Evolutionary conservation across 1,140 invertebrate genomes (phyloP), one percentile per base, ranked within the genome.

Genomic region (Papilio polyxenes): DNA sequence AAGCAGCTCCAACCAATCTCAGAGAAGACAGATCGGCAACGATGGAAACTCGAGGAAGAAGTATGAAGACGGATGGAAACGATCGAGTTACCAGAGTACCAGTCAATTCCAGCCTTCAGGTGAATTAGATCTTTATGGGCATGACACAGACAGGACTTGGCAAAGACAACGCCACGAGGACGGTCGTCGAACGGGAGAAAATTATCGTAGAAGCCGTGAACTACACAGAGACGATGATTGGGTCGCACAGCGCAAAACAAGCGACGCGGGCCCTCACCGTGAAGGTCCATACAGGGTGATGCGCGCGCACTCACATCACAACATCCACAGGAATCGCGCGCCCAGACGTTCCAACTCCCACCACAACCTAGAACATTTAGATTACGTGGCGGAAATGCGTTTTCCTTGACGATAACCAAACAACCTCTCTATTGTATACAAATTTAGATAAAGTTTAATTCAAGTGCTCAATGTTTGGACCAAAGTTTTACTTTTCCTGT

Each of bases 21-120:
- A 96, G 86, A 94, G 95, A 3, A 93, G 95, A 72, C 95, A 96
- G 80, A 95, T 95, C 7, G 95, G 96, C 65, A 95, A 96, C 23
- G 95, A 96, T 20, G 95, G 96, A 3, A 95, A 95, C 13, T 85
- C 86, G 7, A 95, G 96, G 15, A 95, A 94, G 20, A 95, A 95
- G 40, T 96, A 97, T 85, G 95, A 96, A 59, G 96, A 96, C 48
- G 96, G 96, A 0, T 98, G 97, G 97, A 95, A 96, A 82, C 95
- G 96, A 80, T 96, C 96, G 3, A 94, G 95, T 65, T 95, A 95
- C 10, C 92, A 96, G 1, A 95, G 95, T 51, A 85, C 93, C 17
- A 96, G 95, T 81, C 95, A 96, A 84, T 96, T 96, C 83, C 95
- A 96, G 69, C 90, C 95, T 6, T 94, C 95, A 4, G 94, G 95